phyloP scores from a whole-genome alignment of 2,888 invertebrate genomes.

The Synergus itoensis region DNA sequence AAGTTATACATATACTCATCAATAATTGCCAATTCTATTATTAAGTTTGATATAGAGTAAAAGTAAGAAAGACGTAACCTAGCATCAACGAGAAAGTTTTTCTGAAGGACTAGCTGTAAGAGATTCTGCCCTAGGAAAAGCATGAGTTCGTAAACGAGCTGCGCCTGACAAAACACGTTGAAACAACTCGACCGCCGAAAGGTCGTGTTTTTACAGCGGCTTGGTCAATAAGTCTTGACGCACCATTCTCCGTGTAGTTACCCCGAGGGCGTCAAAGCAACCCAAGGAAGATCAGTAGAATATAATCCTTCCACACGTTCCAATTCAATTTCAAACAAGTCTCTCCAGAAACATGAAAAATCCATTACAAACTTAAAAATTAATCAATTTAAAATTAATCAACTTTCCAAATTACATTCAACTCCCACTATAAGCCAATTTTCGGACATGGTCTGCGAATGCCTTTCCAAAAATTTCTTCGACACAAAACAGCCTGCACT shows the following conservation, averaged over 20 bases:
- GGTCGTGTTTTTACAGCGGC: conserved; percentile 69
- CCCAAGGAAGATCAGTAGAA: conserved; percentile 35
- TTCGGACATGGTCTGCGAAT: too few species aligned
- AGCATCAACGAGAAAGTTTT: conserved; percentile 19
- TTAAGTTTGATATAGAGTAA: conserved; percentile 5
- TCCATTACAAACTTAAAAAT: conserved; percentile 7
- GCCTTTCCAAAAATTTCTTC: too few species aligned
- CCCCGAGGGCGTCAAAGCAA: conserved; percentile 42
- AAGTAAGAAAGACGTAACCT: conserved; percentile 15
- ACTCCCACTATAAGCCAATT: too few species aligned
- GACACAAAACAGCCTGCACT: too few species aligned
- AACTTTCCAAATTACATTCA: not conserved
- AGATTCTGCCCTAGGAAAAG: conserved; percentile 36
- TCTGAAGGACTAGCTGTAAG: not conserved
- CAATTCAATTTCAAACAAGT: conserved; percentile 12
- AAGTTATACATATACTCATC: not conserved
- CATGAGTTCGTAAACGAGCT: conserved; percentile 58
- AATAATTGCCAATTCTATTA: not conserved
- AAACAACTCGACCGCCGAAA: conserved; percentile 68
- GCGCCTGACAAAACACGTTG: conserved; percentile 68
- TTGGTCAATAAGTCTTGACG: conserved; percentile 54
- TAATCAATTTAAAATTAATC: not conserved
- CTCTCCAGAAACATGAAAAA: conserved; percentile 1
- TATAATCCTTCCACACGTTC: conserved; percentile 24
- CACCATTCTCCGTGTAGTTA: conserved; percentile 25